Evolutionary conservation across 2,797 vertebrate genomes (phyloP), one percentile per base, ranked within the genome.

Genomic region (Rhincodon typus): DNA sequence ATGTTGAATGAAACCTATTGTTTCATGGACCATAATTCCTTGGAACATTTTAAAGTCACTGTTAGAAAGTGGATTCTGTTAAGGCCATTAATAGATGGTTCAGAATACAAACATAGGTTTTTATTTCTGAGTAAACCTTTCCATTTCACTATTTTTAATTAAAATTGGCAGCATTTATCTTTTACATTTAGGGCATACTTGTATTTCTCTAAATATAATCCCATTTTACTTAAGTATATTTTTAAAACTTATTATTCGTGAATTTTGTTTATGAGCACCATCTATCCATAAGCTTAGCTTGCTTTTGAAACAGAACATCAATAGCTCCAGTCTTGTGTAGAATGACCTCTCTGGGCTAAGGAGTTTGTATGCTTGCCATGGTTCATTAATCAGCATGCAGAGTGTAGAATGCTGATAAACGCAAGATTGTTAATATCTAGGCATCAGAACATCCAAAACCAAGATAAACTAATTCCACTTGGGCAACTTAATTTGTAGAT

Each of bases 391-490:
- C 70, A 77, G 94, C 46, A 95, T 13, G 42, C 94, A 77, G 46
- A 19, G 70, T 77, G 94, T 77, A 74, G 53, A 95, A 53, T 72
- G 42, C 94, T 95, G 94, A 95, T 95, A 95, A 77, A 77, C 13
- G 27, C 4, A 77, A 95, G 27, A 53, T 77, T 95, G 94, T 77
- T 77, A 77, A 95, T 8, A 74, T 77, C 94, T 95, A 21, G 70
- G 17, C 70, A 53, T 77, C 69, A 19, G 42, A 74, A 95, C 70
- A 50, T 50, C 46, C 12, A 77, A 77, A 77, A 77, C 3, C 46
- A 95, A 30, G 46, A 95, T 95, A 53, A 95, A 95, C 42, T 95
- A 95, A 74, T 77, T 95, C 70, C 70, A 77, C 13, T 77, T 4
- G 19, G 50, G 69, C 25, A 95, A 72, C 94, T 95, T 77, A 77